Conservation (phyloP, 2,113 vertebrate genomes). For the Percopsis transmontana region DNA sequence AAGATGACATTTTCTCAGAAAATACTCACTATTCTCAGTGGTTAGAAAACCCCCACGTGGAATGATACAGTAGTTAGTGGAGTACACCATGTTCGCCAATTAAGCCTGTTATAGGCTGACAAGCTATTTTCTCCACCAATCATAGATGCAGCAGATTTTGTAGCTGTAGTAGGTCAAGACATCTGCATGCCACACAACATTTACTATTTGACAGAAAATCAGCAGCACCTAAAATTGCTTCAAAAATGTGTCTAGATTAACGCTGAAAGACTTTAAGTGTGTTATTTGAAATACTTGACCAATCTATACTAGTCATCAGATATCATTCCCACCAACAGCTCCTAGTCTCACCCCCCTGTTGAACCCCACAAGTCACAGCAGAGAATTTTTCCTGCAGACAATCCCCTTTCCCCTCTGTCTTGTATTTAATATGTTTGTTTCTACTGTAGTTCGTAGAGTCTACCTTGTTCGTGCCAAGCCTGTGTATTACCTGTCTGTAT, state of each 20-base stretch:
- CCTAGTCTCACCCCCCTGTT: too few species aligned
- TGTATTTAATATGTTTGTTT: too few species aligned
- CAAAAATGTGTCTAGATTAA: background rate
- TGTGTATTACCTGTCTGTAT: too few species aligned
- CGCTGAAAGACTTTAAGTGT: background rate
- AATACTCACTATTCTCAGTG: constrained; percentile 31
- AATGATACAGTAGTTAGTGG: constrained; percentile 23
- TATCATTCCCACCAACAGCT: too few species aligned
- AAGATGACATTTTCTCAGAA: constrained; percentile 58
- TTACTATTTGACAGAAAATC: constrained; percentile 16
- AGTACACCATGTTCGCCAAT: constrained; percentile 12
- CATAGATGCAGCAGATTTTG: background rate
- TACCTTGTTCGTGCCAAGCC: too few species aligned
- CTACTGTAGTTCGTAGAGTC: too few species aligned
- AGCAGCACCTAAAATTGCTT: background rate
- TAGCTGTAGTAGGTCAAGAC: constrained; percentile 8
- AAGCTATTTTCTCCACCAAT: constrained; percentile 1
- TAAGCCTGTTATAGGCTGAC: constrained; percentile 1
- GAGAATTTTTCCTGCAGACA: too few species aligned
- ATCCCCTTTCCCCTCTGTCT: too few species aligned
- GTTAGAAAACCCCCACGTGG: constrained; percentile 2
- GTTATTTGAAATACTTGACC: too few species aligned
- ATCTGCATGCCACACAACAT: background rate
- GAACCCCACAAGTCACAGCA: too few species aligned
- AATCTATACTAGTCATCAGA: too few species aligned